phyloP scores from a whole-genome alignment of 2,113 vertebrate species.

The Aix galericulata region DNA sequence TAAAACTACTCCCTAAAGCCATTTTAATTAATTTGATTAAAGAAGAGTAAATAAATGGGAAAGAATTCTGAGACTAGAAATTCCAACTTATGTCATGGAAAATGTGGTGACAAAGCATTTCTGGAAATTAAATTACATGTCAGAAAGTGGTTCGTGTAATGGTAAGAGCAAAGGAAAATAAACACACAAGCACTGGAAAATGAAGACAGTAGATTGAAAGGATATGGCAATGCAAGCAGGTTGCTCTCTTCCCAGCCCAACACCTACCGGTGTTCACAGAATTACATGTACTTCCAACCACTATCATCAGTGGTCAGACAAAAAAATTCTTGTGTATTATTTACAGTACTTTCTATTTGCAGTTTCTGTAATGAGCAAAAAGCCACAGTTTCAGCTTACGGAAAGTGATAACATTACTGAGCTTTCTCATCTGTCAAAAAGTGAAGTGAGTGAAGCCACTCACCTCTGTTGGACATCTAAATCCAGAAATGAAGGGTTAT shows the following conservation, averaged over 20 bases:
- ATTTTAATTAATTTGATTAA: conserved; percentile 31
- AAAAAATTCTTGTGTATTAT: background rate
- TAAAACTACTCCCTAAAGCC: background rate
- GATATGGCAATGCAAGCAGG: background rate
- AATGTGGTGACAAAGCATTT: background rate
- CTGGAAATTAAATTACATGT: background rate
- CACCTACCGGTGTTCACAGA: background rate
- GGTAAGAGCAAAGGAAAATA: conserved; percentile 31
- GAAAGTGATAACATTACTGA: background rate
- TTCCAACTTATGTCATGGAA: conserved; percentile 3
- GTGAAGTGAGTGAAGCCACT: background rate
- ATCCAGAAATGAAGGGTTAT: background rate
- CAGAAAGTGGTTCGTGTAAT: background rate
- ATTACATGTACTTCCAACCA: fast-evolving
- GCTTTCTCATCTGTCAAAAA: background rate
- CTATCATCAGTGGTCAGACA: background rate
- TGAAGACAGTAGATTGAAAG: background rate
- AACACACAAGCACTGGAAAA: background rate
- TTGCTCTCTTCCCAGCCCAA: background rate
- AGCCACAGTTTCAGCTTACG: background rate
- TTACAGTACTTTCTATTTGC: background rate
- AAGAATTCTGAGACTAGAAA: background rate
- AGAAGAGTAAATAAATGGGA: conserved; percentile 37
- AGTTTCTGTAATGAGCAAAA: background rate
- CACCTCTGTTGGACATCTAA: background rate